These are phyloP conservation scores for Sebastes aleutianus DNA, from an alignment of 2,797 vertebrate genomes.

Conservation along the genomic window DNA sequence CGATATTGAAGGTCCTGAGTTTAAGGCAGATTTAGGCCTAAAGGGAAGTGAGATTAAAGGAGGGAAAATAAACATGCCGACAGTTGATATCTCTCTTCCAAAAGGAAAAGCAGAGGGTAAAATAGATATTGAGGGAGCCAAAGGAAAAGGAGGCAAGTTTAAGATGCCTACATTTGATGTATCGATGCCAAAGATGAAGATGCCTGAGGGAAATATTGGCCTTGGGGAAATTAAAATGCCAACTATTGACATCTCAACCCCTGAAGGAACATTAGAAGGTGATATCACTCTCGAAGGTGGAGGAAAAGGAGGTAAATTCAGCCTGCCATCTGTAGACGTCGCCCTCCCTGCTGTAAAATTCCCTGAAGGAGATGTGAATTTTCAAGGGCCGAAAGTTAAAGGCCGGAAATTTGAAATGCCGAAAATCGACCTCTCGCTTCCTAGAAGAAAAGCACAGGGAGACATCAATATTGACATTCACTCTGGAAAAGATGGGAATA, in stretches of 20 bases:
- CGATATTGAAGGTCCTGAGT: constrained; percentile 27
- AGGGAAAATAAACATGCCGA: constrained; percentile 26
- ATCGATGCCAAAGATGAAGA: constrained; percentile 59
- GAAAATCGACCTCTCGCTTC: constrained; percentile 61
- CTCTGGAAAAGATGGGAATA: constrained; percentile 36
- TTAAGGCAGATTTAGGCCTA: constrained; percentile 29
- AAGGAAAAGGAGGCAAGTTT: constrained; percentile 65
- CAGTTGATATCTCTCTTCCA: constrained; percentile 54
- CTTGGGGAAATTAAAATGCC: constrained; percentile 48
- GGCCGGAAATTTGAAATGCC: constrained; percentile 60
- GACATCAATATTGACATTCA: constrained; percentile 52
- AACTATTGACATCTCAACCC: constrained; percentile 57
- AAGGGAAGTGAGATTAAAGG: constrained; percentile 36
- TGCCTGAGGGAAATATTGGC: constrained; percentile 36
- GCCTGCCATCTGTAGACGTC: constrained; percentile 42
- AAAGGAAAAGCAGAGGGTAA: constrained; percentile 41
- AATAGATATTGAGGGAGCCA: constrained; percentile 50
- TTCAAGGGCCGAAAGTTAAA: constrained; percentile 65
- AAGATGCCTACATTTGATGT: constrained; percentile 67
- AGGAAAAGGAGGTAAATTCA: constrained; percentile 37
- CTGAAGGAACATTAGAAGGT: constrained; percentile 30
- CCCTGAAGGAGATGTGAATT: constrained; percentile 31
- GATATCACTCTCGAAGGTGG: not conserved
- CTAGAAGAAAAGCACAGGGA: constrained; percentile 60
- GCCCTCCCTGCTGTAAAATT: constrained; percentile 49